A percentile compares a stretch with the other conserved stretches of the same genome.
These are phyloP conservation scores for Zygaena filipendulae DNA, from an alignment of 2,888 invertebrate species.

Conservation along the genomic window DNA sequence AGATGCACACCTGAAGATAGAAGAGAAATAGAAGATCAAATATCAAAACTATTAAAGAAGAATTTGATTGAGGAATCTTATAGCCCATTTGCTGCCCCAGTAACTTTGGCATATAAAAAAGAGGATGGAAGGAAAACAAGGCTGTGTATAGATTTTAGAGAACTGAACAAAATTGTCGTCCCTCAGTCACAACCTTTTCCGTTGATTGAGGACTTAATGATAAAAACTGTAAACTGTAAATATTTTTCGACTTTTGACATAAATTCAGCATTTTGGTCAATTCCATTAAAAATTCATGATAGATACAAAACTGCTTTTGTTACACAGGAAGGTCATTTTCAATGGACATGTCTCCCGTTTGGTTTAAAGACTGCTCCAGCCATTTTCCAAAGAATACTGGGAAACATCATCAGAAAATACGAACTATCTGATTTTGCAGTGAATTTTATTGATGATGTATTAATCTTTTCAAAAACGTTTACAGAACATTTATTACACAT, in stretches of 20 bases:
- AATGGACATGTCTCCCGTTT: too few relatives aligned
- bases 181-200: slow-evolving; percentile 24
- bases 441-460: slow-evolving; percentile 13
- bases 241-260: slow-evolving; percentile 26
- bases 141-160: slow-evolving; percentile 22
- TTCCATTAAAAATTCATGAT: slow-evolving; percentile 26
- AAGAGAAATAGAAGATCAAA: too few relatives aligned
- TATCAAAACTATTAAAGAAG: too few relatives aligned
- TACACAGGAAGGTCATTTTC: slow-evolving; percentile 17
- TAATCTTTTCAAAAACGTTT: slow-evolving; percentile 15
- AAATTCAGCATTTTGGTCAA: slow-evolving; percentile 37
- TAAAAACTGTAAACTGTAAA: too few relatives aligned
- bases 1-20: too few relatives aligned
- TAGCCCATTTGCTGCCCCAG: too few relatives aligned
- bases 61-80: too few relatives aligned
- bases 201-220: slow-evolving; percentile 27
- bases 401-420: slow-evolving; percentile 20
- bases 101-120: slow-evolving; percentile 17
- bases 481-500: slow-evolving; percentile 13
- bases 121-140: slow-evolving; percentile 19
- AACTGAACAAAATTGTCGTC: slow-evolving; percentile 20
- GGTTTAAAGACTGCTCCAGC: slow-evolving; percentile 31
- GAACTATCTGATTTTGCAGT: slow-evolving; percentile 12
- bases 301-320: slow-evolving; percentile 27
- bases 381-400: slow-evolving; percentile 30